Evolutionary conservation across 2,888 invertebrate genomes (phyloP).

Genomic region (Acrocyrtus sp.): DNA sequence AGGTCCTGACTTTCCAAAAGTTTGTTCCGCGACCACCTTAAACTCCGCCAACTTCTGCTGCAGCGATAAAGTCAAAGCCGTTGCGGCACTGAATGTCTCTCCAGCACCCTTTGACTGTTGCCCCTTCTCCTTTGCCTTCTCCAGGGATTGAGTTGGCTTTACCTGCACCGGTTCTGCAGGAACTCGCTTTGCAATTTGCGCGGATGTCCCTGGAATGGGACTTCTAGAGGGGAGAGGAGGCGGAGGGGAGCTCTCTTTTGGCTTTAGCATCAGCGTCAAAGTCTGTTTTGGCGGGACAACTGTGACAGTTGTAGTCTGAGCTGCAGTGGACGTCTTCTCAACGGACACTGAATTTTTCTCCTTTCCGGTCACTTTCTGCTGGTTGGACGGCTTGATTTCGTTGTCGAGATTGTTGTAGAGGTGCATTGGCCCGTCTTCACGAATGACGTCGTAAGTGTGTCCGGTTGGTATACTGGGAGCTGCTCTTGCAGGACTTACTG

Average conservation of each 20-base stretch:
- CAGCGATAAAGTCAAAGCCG: slow-evolving; percentile 27
- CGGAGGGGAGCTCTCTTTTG: slow-evolving; percentile 13
- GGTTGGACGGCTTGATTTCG: background rate
- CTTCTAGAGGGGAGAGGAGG: slow-evolving; percentile 30
- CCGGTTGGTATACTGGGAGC: background rate
- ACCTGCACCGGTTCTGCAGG: background rate
- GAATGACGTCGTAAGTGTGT: background rate
- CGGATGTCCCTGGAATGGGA: slow-evolving; percentile 12
- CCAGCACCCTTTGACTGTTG: background rate
- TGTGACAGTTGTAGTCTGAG: background rate
- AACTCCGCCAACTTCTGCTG: slow-evolving; percentile 48
- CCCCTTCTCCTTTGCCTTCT: background rate
- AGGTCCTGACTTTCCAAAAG: slow-evolving; percentile 31
- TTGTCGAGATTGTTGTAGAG: slow-evolving; percentile 2
- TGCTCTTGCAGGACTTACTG: slow-evolving; percentile 3
- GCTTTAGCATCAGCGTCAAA: too few species aligned
- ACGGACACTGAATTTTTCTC: background rate
- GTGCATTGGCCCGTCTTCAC: background rate
- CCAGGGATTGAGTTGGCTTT: background rate
- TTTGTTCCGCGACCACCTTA: slow-evolving; percentile 44
- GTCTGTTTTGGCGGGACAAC: background rate
- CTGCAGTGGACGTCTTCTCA: background rate
- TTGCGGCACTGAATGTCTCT: slow-evolving; percentile 10
- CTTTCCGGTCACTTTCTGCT: background rate
- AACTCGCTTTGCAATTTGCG: background rate